Base-by-base conservation (phyloP, 2,888 invertebrate genomes). In the Sarcophaga variegata region DNA sequence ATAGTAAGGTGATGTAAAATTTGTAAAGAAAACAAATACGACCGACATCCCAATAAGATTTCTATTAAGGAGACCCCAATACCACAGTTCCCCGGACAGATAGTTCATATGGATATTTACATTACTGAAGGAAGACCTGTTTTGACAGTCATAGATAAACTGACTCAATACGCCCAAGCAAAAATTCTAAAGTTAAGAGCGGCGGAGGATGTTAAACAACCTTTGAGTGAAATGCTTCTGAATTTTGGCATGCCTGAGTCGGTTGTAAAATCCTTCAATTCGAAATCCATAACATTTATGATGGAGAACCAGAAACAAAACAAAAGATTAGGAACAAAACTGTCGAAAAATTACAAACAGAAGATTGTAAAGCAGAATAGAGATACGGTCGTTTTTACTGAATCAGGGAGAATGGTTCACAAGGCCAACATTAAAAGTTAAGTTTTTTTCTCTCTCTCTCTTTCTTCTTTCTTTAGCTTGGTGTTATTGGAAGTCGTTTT, bases 21-120 rank as follows among this genome's bases (percentile, higher is more conserved):
- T 22, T 59, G 62, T 67, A 45, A 71, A 45, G 69, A 69, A 69
- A 45, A 47, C 17, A 69, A 69, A 69, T 69, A 69, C 45, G 60
- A 63, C 22, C 63, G 22, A n/a, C 63, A 63, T 63, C 63, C 63
- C 63, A 22, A n/a, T 63, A n/a, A 60, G 20, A 17, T 20, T n/a
- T 17, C 17, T 17, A 60, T 60, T 60, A 5, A 3, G 60, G 60
- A n/a, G 20, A 22, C 63, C 63, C 63, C 22, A 11, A 63, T 63
- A 22, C 63, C 63, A 22, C 63, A 63, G 22, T 63, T 63, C 22
- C n/a, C 20, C 63, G n/a, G n/a, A 22, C n/a, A 20, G 22, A 22
- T 63, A 22, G 5, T 63, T 22, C 22, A 20, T 22, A 11, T n/a
- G 5, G 1, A 22, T 20, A 63, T 20, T 22, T 20, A 11, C 6